Conservation (phyloP, 1,140 invertebrate species). For the Mizuhopecten yessoensis region DNA sequence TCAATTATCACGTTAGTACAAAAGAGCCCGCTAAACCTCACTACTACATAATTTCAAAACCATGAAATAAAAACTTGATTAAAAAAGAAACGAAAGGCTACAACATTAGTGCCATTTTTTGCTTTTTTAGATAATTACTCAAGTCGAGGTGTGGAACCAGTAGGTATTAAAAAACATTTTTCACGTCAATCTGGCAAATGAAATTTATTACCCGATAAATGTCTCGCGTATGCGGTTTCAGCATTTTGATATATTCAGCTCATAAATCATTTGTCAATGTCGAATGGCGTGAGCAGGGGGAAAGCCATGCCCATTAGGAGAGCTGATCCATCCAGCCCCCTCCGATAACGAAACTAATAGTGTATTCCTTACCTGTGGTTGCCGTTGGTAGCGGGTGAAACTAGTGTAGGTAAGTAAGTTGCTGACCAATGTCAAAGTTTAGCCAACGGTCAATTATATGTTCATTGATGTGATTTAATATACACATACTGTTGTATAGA, state of each 20-base stretch:
- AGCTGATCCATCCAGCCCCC: neutral
- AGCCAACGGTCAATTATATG: conserved; percentile 13
- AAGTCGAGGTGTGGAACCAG: neutral
- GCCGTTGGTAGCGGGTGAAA: neutral
- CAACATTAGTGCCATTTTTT: neutral
- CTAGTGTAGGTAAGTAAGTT: neutral
- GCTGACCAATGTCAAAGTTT: neutral
- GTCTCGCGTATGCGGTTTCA: neutral
- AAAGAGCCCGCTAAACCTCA: neutral
- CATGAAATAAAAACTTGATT: too few species aligned
- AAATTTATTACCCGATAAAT: neutral
- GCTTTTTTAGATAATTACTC: neutral
- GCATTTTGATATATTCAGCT: neutral
- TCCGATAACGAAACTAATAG: neutral
- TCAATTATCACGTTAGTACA: too few species aligned
- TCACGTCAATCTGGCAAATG: too few species aligned
- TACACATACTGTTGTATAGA: too few species aligned
- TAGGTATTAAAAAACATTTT: neutral
- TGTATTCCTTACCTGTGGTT: neutral
- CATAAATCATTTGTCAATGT: conserved; percentile 19
- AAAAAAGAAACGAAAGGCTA: too few species aligned
- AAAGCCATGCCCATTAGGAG: neutral
- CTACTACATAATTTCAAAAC: neutral
- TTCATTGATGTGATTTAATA: too few species aligned
- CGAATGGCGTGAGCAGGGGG: neutral